Conservation (phyloP, 2,888 invertebrate species). For the Cantharis nigra region DNA sequence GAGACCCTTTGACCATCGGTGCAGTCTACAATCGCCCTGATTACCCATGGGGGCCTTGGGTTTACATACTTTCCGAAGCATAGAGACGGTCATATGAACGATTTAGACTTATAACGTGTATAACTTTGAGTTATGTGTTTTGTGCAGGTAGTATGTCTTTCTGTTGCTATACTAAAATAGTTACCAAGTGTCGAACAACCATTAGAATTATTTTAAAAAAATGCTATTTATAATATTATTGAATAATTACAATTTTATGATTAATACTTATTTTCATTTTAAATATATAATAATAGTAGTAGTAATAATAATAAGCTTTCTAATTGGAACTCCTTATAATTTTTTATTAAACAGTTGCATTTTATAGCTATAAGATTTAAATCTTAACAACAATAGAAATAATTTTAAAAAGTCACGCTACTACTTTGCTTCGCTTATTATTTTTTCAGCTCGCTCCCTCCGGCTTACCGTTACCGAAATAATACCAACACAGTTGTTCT, state of each 20-base stretch:
- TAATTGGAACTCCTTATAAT: slow-evolving; percentile 1
- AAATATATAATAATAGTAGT: background rate
- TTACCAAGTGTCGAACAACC: background rate
- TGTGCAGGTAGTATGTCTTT: no score
- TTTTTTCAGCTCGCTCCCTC: slow-evolving; percentile 13
- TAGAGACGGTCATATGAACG: no score
- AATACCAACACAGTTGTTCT: slow-evolving; percentile 18
- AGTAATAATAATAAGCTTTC: slow-evolving; percentile 1
- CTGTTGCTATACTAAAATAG: no score
- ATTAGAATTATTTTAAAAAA: background rate
- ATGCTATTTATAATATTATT: background rate
- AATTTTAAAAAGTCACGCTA: slow-evolving; percentile 14
- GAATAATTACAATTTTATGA: background rate
- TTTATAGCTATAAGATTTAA: slow-evolving; percentile 9
- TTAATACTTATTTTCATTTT: background rate
- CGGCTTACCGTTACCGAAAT: slow-evolving; percentile 22
- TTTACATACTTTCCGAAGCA: no score
- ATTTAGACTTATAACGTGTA: no score
- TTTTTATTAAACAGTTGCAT: background rate
- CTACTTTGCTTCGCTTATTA: slow-evolving; percentile 14
- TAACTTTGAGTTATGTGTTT: no score
- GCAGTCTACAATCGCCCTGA: no score
- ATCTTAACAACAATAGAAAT: slow-evolving; percentile 13
- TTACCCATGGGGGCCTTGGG: no score
- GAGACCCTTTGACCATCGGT: no score